Conservation (phyloP, 1,140 invertebrate genomes). For the Globodera rostochiensis region DNA sequence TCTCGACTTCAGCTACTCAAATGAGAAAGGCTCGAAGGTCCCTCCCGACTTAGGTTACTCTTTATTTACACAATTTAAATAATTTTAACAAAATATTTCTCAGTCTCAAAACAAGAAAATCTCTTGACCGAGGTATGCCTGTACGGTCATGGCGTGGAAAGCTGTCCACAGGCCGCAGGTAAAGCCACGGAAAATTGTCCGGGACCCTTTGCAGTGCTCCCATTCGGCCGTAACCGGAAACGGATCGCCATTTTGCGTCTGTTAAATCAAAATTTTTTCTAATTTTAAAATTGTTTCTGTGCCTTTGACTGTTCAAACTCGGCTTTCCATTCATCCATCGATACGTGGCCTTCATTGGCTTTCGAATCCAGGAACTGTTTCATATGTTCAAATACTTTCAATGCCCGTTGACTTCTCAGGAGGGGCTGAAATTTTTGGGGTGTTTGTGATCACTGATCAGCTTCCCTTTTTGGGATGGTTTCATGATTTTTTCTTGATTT, state of each 20-base stretch:
- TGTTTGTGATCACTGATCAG: too few species aligned
- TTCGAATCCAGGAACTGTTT: conserved; percentile 35
- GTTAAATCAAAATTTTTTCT: conserved; percentile 16
- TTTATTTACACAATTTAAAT: too few species aligned
- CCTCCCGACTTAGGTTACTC: too few species aligned
- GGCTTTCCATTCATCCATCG: conserved; percentile 46
- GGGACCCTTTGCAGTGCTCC: conserved; percentile 81
- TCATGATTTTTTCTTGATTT: too few species aligned
- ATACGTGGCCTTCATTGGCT: conserved; percentile 33
- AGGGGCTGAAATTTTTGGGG: conserved; percentile 30
- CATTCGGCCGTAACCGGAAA: conserved; percentile 72
- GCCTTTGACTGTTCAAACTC: conserved; percentile 40
- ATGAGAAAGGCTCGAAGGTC: too few species aligned
- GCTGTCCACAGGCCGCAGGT: conserved; percentile 93
- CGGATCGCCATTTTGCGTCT: conserved; percentile 42
- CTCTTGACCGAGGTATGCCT: conserved; percentile 71
- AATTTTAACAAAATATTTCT: neutral
- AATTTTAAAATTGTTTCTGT: neutral
- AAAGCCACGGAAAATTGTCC: conserved; percentile 77
- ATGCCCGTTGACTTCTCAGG: conserved; percentile 25
- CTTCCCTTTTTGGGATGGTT: too few species aligned
- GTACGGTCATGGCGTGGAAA: conserved; percentile 89
- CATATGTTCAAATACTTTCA: conserved; percentile 34
- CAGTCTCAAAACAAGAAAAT: conserved; percentile 18
- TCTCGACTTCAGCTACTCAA: too few species aligned